Conservation (phyloP, 1,140 invertebrate genomes). For the Chlorops oryzae region DNA sequence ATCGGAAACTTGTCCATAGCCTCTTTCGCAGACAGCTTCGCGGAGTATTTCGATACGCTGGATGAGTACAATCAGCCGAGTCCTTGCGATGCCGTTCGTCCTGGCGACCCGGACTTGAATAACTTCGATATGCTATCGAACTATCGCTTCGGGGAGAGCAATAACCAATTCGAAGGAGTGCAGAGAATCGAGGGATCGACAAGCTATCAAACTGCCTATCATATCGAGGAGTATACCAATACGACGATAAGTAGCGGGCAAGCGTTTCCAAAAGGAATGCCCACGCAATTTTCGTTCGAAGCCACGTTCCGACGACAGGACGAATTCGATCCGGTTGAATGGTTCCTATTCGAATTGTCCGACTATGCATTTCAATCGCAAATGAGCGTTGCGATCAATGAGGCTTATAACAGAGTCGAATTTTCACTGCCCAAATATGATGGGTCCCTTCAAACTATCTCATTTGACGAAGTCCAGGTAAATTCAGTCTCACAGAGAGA, state of each 20-base stretch:
- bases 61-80: too few species aligned
- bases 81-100: constrained; percentile 60
- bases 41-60: too few species aligned
- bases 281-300: constrained; percentile 66
- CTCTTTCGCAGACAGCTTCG: too few species aligned
- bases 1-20: too few species aligned
- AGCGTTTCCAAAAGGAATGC: constrained; percentile 52
- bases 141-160: constrained; percentile 60
- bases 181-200: constrained; percentile 66
- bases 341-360: constrained; percentile 62
- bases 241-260: constrained; percentile 63
- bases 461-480: constrained; percentile 56
- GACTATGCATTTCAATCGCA: constrained; percentile 56
- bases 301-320: constrained; percentile 59
- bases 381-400: constrained; percentile 63
- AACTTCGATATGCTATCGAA: constrained; percentile 73
- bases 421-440: constrained; percentile 57
- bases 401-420: constrained; percentile 55
- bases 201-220: constrained; percentile 68
- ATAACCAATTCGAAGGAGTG: constrained; percentile 57
- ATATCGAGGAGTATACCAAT: constrained; percentile 64
- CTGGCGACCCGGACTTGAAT: constrained; percentile 69
- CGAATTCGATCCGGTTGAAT: constrained; percentile 52
- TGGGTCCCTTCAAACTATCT: constrained; percentile 55
- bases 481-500: constrained; percentile 20